A percentile compares a stretch with the other conserved stretches of the same genome.
These are phyloP conservation scores for Ridgeia piscesae DNA, from an alignment of 1,140 invertebrate genomes.

Conservation along the genomic window DNA sequence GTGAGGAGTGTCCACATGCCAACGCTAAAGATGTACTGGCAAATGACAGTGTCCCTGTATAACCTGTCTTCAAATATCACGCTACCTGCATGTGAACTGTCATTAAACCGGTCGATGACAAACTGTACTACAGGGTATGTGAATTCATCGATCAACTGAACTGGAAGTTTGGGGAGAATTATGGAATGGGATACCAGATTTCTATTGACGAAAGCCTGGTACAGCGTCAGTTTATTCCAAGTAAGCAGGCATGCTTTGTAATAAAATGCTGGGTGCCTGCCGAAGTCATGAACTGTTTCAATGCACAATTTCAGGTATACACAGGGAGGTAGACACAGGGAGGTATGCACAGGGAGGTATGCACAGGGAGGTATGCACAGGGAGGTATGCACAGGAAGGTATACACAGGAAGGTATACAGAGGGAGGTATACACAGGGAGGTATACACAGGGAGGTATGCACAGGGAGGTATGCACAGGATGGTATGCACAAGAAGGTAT, in stretches of 20 bases:
- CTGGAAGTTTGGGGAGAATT: background rate
- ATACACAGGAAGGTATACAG: background rate
- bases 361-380: too few species aligned
- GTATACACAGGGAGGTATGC: too few species aligned
- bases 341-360: too few species aligned
- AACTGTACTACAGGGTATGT: background rate
- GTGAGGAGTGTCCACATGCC: background rate
- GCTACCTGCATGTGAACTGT: background rate
- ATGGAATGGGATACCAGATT: background rate
- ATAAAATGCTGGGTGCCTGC: background rate
- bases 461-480: background rate
- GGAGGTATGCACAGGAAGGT: background rate
- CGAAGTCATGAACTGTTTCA: background rate
- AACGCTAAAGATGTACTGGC: constrained; percentile 15
- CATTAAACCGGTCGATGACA: background rate
- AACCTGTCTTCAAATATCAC: background rate
- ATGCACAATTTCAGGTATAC: background rate
- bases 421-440: too few species aligned
- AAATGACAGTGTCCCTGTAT: background rate
- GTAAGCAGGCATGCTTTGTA: background rate
- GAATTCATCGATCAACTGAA: background rate
- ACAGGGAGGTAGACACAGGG: too few species aligned
- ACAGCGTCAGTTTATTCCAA: background rate
- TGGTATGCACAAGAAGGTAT: too few species aligned
- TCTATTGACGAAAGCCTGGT: constrained; percentile 7